These are phyloP conservation scores for Macrosoma leucophasiata DNA, from an alignment of 2,888 invertebrate species.

Conservation along the genomic window DNA sequence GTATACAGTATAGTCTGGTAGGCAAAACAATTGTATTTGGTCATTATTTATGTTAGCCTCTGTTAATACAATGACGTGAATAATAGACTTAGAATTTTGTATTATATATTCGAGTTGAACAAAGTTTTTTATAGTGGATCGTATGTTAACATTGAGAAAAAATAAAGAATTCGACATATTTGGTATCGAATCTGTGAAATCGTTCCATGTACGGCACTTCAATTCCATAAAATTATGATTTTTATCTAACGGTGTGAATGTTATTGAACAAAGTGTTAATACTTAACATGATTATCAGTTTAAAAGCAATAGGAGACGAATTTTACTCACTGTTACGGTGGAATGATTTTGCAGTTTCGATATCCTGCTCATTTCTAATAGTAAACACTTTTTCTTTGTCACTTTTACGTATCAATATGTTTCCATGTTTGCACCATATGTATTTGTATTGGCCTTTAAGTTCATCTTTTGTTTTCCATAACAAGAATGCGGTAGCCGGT, in stretches of 20 bases:
- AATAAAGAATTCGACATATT: not conserved
- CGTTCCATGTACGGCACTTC: constrained; percentile 3
- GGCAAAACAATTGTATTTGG: constrained; percentile 5
- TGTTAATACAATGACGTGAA: constrained; percentile 15
- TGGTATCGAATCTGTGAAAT: not conserved
- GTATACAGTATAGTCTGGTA: constrained; percentile 13
- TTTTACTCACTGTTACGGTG: not conserved
- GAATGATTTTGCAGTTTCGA: too few species aligned
- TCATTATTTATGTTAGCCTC: constrained; percentile 15
- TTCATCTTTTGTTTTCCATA: constrained; percentile 13
- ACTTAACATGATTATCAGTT: not conserved
- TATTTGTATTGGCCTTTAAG: constrained; percentile 13
- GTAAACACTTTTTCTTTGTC: constrained; percentile 7
- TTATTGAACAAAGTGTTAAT: not conserved
- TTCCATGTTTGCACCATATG: constrained; percentile 19
- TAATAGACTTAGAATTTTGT: not conserved
- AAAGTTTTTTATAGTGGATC: constrained; percentile 14
- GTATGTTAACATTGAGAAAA: constrained; percentile 10
- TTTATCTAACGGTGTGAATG: not conserved
- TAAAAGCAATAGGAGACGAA: not conserved
- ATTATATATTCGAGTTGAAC: constrained; percentile 18
- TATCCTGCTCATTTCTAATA: too few species aligned
- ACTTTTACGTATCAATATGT: constrained; percentile 9
- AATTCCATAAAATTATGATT: not conserved
- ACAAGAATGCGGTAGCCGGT: constrained; percentile 11